Base-by-base conservation (phyloP, 2,888 invertebrate genomes). In the Apodemia duryi region DNA sequence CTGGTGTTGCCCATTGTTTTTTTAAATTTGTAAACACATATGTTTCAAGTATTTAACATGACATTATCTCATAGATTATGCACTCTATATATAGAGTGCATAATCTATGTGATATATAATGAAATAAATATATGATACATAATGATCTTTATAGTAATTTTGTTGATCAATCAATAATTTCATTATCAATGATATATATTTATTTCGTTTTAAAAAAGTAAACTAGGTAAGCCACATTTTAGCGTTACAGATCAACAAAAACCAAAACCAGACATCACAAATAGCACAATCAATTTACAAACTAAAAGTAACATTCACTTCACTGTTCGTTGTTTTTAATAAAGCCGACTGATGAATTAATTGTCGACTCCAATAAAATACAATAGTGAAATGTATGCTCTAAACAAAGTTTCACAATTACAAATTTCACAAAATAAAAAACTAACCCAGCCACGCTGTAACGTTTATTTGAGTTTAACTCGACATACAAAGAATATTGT, bases 401-500 rank as follows among this genome's bases (percentile, higher is more conserved):
- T 46, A 64, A 32, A 46, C 72, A 70, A 64, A 62, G 9, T 62
- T 51, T 32, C 64, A 57, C 77, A 71, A 75, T 69, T 43, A 69
- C 65, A 74, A 67, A 69, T 72, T 69, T 63, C 70, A 64, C 68
- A 66, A 77, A 84, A 81, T 79, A 72, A 84, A 85, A 81, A 76
- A 80, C 77, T 77, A 78, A 80, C 82, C 80, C 84, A 86, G 82
- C 85, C 82, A 78, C 68, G 83, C 84, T 84, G 83, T 77, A 71
- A 73, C 68, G 69, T 85, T 86, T 85, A 84, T 85, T 84, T 69
- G 80, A 84, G 82, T 82, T 73, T 73, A 79, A 85, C 82, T 85
- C 82, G 75, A 79, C 67, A 72, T 73, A 35, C 49, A 67, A 41
- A n/a, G 13, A 46, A n/a, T 32, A 61, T 29, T 52, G 43, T 63